Conservation (phyloP, 2,113 vertebrate genomes). For the Ptychochromis oligacanthus region DNA sequence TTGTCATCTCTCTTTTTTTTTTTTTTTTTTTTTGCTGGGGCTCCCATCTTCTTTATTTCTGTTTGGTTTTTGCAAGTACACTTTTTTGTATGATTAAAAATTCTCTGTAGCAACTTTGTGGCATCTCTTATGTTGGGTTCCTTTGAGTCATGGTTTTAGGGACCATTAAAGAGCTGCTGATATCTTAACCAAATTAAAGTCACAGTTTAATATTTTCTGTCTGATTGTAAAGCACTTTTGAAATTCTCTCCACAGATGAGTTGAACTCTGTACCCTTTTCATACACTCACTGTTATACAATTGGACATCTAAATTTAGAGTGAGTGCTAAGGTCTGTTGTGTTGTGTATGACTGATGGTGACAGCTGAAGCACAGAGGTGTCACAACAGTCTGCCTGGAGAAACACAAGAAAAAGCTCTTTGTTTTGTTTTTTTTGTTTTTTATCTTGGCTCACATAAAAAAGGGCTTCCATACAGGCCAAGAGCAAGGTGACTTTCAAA, state of each 20-base stretch:
- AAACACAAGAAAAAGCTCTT: constrained; percentile 26
- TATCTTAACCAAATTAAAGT: neutral
- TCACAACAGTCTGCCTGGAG: constrained; percentile 21
- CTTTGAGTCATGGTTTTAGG: neutral
- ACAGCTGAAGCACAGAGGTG: constrained; percentile 63
- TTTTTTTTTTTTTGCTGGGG: rapidly evolving
- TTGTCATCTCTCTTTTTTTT: neutral
- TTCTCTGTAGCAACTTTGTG: neutral
- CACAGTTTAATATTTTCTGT: neutral
- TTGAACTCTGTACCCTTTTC: constrained; percentile 23
- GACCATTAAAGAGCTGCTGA: neutral
- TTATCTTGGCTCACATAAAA: constrained; percentile 14
- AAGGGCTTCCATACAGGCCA: constrained; percentile 12
- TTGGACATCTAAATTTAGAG: constrained; percentile 61
- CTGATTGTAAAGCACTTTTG: neutral
- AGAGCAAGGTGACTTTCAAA: constrained; percentile 62
- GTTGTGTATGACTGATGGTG: constrained; percentile 54
- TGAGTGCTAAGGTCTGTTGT: constrained; percentile 46
- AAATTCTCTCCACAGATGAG: neutral
- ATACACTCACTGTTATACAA: constrained; percentile 39
- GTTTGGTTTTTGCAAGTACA: rapidly evolving
- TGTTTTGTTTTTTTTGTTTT: no score
- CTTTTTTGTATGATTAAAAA: neutral
- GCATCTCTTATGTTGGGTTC: neutral
- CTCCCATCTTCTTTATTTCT: neutral